phyloP scores from a whole-genome alignment of 2,888 invertebrate genomes.

The Germaria angustata region DNA sequence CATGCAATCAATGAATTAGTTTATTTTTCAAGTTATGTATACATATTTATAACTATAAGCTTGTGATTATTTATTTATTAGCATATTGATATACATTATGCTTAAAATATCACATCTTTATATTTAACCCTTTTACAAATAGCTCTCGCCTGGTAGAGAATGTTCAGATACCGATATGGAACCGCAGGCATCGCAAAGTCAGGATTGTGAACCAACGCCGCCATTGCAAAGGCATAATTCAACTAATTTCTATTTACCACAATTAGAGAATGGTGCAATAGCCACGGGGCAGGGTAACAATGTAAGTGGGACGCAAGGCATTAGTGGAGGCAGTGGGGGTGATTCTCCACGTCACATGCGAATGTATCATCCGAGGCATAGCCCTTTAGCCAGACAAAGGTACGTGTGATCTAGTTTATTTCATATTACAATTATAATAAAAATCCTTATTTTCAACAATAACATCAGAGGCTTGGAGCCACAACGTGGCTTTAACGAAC shows the following conservation, averaged over 20 bases:
- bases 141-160: constrained; percentile 92
- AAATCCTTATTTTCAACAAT: constrained; percentile 24
- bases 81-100: not conserved
- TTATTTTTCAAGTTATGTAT: constrained; percentile 30
- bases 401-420: constrained; percentile 70
- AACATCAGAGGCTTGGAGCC: constrained; percentile 83
- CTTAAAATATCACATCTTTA: not conserved
- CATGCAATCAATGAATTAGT: constrained; percentile 34
- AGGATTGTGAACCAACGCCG: constrained; percentile 96
- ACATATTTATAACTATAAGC: not conserved
- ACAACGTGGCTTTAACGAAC: constrained; percentile 84
- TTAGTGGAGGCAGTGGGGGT: constrained; percentile 75
- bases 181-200: constrained; percentile 92
- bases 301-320: constrained; percentile 48
- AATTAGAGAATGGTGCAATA: constrained; percentile 80
- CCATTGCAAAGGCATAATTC: constrained; percentile 92
- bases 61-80: not conserved
- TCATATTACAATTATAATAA: constrained; percentile 12
- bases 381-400: constrained; percentile 90
- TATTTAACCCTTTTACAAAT: constrained; percentile 46
- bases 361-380: constrained; percentile 83
- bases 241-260: constrained; percentile 92
- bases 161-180: constrained; percentile 92
- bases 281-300: constrained; percentile 69
- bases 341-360: constrained; percentile 82